These are phyloP conservation scores for Enhydra lutris DNA, from an alignment of 2,113 vertebrate species.

Conservation along the genomic window DNA sequence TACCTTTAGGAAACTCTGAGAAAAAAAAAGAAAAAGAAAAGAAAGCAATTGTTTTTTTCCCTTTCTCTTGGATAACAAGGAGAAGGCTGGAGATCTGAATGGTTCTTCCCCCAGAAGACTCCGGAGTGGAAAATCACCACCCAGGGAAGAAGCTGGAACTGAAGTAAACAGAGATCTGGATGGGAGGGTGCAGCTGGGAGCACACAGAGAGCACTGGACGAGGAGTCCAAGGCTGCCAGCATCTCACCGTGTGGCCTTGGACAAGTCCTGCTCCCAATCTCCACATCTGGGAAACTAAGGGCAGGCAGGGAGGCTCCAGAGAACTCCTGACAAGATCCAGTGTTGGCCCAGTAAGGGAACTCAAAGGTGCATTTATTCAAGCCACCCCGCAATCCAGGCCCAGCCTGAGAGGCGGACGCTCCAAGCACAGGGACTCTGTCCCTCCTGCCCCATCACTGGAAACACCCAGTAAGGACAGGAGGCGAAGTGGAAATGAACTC, in stretches of 20 bases:
- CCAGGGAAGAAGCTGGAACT: not conserved
- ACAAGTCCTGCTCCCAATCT: accelerated
- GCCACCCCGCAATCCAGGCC: not conserved
- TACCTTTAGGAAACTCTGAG: not conserved
- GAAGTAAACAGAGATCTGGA: not conserved
- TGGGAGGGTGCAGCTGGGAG: not conserved
- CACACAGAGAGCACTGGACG: not conserved
- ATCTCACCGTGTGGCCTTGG: not conserved
- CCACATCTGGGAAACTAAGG: accelerated
- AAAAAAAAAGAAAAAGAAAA: not conserved
- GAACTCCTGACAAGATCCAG: not conserved
- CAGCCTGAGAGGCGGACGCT: accelerated
- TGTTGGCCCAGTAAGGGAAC: not conserved
- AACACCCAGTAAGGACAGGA: not conserved
- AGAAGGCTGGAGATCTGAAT: not conserved
- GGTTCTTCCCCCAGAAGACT: not conserved
- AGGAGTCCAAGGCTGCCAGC: not conserved
- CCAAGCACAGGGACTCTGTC: not conserved
- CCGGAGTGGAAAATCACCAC: not conserved
- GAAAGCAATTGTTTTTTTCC: not conserved
- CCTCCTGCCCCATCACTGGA: accelerated
- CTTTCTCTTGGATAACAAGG: not conserved
- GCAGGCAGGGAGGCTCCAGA: not conserved
- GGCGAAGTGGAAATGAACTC: not conserved
- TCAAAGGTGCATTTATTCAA: not conserved